Conservation (phyloP, 2,888 invertebrate species). For the Melanostoma mellinum region DNA sequence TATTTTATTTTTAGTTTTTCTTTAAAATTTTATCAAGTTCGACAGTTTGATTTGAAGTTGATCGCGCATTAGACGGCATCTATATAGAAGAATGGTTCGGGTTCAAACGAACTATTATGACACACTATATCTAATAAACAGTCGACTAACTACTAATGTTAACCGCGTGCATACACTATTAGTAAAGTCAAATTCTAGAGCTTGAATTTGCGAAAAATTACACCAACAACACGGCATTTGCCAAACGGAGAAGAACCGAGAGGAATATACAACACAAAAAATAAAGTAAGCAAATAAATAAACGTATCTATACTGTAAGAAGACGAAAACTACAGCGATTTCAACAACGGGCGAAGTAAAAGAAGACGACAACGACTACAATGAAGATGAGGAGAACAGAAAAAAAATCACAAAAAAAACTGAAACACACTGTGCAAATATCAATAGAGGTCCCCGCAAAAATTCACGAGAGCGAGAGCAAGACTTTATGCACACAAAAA, state of each 20-base stretch:
- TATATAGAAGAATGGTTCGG: slow-evolving; percentile 51
- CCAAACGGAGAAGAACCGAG: slow-evolving; percentile 61
- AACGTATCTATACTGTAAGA: slow-evolving; percentile 57
- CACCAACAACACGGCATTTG: slow-evolving; percentile 57
- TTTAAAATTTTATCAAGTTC: slow-evolving; percentile 8
- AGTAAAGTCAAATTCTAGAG: slow-evolving; percentile 74
- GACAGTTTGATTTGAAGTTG: slow-evolving; percentile 31
- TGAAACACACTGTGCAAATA: slow-evolving; percentile 69
- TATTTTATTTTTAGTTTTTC: slow-evolving; percentile 4
- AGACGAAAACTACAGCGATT: slow-evolving; percentile 56
- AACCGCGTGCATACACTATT: slow-evolving; percentile 76
- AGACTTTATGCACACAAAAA: slow-evolving; percentile 55
- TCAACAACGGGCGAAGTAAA: slow-evolving; percentile 59
- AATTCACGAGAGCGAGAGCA: slow-evolving; percentile 71
- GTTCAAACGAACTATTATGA: slow-evolving; percentile 73
- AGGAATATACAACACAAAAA: slow-evolving; percentile 31
- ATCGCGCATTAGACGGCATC: slow-evolving; percentile 53
- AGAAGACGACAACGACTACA: slow-evolving; percentile 71
- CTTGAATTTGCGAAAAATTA: slow-evolving; percentile 71
- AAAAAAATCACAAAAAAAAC: slow-evolving; percentile 31
- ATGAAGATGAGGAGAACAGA: slow-evolving; percentile 60
- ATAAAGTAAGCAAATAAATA: slow-evolving; percentile 66
- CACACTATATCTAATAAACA: slow-evolving; percentile 76
- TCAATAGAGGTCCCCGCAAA: slow-evolving; percentile 68
- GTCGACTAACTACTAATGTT: slow-evolving; percentile 76